Conservation (phyloP, 1,140 invertebrate genomes). For the Prorops nasuta region DNA sequence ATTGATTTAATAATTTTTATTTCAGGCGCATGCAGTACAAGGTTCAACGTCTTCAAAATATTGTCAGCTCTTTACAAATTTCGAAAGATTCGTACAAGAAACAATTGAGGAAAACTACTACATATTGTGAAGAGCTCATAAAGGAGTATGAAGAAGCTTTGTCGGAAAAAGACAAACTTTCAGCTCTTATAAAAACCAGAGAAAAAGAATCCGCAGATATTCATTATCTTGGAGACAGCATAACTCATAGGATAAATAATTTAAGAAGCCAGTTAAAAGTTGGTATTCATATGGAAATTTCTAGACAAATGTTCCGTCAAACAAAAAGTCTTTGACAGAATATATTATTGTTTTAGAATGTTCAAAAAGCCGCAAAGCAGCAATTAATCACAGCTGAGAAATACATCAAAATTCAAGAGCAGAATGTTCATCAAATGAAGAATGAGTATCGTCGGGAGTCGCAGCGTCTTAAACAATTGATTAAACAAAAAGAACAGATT, state of each 20-base stretch:
- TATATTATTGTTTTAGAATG: conserved; percentile 46
- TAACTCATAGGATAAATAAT: conserved; percentile 54
- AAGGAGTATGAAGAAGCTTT: conserved; percentile 57
- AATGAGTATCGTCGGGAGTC: conserved; percentile 55
- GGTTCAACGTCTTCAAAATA: conserved; percentile 51
- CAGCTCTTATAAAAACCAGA: conserved; percentile 49
- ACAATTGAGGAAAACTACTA: conserved; percentile 59
- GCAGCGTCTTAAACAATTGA: conserved; percentile 50
- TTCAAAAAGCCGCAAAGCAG: conserved; percentile 57
- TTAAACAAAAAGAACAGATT: conserved; percentile 53
- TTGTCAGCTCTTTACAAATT: conserved; percentile 51
- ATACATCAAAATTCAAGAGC: conserved; percentile 56
- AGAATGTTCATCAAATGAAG: conserved; percentile 53
- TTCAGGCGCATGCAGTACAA: conserved; percentile 54
- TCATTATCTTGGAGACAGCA: conserved; percentile 54
- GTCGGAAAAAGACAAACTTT: conserved; percentile 57
- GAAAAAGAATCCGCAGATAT: conserved; percentile 59
- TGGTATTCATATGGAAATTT: conserved; percentile 2
- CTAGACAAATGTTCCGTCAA: too few relatives aligned
- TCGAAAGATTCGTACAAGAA: conserved; percentile 58
- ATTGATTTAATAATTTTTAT: conserved; percentile 8
- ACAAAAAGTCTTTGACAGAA: background rate
- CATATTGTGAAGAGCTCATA: conserved; percentile 59
- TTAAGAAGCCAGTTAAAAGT: conserved; percentile 59
- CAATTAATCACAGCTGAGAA: conserved; percentile 57